Percentiles rank a stretch among this genome's conserved stretches.
phyloP scores from a whole-genome alignment of 2,113 vertebrate species.

The Mellivora capensis region DNA sequence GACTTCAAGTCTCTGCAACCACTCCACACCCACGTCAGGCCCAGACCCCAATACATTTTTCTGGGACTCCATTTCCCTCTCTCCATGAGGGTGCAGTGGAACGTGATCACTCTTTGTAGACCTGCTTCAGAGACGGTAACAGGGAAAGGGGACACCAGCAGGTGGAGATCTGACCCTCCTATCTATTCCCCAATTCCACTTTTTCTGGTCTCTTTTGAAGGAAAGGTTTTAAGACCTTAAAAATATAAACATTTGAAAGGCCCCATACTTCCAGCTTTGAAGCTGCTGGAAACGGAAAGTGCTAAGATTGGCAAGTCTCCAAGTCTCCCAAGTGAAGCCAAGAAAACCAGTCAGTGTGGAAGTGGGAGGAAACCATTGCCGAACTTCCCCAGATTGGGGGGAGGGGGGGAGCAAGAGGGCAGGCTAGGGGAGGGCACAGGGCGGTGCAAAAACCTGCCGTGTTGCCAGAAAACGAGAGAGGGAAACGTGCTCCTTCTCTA shows the following conservation, averaged over 20 bases:
- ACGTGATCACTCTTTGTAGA: background rate
- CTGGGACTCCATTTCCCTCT: background rate
- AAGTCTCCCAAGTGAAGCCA: background rate
- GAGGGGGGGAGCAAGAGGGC: too few relatives aligned
- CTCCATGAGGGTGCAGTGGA: accelerated
- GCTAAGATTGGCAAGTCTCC: background rate
- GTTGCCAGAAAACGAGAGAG: background rate
- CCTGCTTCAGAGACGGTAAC: background rate
- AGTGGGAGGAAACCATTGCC: background rate
- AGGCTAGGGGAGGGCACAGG: too few relatives aligned
- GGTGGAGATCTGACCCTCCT: background rate
- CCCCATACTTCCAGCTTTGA: background rate
- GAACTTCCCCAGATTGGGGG: background rate
- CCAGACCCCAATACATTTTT: too few relatives aligned
- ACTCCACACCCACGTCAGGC: background rate
- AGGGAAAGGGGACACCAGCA: background rate
- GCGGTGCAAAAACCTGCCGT: background rate
- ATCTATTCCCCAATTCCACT: accelerated
- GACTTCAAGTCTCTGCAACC: background rate
- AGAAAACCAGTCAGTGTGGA: background rate
- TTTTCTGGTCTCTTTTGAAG: background rate
- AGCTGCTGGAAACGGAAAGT: background rate
- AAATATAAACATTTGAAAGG: too few relatives aligned
- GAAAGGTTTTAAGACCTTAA: background rate
- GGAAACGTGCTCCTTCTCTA: background rate